phyloP scores from a whole-genome alignment of 2,797 vertebrate genomes.

The Epinephelus awoara region DNA sequence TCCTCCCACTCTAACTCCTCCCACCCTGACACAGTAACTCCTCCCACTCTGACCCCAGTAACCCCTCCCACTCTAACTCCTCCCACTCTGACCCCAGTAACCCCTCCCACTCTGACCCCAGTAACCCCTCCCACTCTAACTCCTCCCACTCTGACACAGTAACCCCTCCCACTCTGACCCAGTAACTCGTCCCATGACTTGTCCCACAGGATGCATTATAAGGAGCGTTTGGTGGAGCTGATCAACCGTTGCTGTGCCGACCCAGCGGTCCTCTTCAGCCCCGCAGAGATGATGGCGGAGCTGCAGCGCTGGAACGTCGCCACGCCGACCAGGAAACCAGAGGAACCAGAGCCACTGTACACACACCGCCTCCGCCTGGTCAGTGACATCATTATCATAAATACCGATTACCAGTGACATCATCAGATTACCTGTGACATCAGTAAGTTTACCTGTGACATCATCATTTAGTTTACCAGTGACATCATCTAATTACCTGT shows the following conservation, averaged over 20 bases:
- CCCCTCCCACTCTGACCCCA: too few species aligned
- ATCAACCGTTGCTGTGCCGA: constrained; percentile 78
- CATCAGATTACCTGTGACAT: too few species aligned
- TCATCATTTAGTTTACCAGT: too few species aligned
- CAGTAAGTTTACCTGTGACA: too few species aligned
- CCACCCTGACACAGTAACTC: too few species aligned
- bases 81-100: too few species aligned
- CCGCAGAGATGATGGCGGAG: constrained; percentile 74
- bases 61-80: too few species aligned
- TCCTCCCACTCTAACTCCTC: too few species aligned
- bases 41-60: too few species aligned
- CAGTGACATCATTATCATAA: constrained; percentile 38
- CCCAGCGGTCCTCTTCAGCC: constrained; percentile 76
- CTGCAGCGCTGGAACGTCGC: constrained; percentile 77
- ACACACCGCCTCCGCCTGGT: constrained; percentile 75
- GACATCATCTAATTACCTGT: too few species aligned
- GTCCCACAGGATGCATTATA: constrained; percentile 78
- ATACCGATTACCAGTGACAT: too few species aligned
- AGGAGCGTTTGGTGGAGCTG: constrained; percentile 84
- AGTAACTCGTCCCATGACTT: background rate
- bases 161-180: background rate
- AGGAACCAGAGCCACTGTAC: constrained; percentile 70
- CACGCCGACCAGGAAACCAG: constrained; percentile 56
- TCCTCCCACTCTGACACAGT: too few species aligned
- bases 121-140: background rate